Evolutionary conservation across 92 coral and sea anemone genomes (phyloP).

Genomic region (Scolanthus callimorphus): DNA sequence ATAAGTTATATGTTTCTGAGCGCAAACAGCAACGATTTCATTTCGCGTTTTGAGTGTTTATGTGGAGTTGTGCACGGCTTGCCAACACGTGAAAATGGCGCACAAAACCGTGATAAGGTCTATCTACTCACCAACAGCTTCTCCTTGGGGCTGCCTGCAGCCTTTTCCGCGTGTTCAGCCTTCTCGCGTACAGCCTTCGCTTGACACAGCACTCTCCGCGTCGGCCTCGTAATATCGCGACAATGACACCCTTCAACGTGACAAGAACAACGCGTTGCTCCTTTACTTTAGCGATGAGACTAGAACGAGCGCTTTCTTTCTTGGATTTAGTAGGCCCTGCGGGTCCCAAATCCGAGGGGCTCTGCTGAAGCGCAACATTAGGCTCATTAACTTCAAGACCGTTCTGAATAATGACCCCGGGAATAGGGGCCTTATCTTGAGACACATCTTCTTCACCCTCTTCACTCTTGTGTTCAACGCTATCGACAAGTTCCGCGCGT

Average conservation of each 20-base stretch:
- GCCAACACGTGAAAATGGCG: no score
- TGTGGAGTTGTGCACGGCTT: no score
- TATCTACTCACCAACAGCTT: conserved; percentile 79
- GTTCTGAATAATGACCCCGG: conserved; percentile 81
- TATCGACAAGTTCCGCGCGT: not conserved
- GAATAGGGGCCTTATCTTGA: not conserved
- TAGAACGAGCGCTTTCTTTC: conserved; percentile 10
- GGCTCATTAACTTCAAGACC: conserved; percentile 65
- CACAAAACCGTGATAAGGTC: no score
- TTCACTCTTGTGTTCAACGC: not conserved
- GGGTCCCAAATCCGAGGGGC: conserved; percentile 12
- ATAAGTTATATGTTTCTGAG: no score
- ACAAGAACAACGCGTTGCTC: conserved; percentile 56
- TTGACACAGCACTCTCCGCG: conserved; percentile 53
- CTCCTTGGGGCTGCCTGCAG: conserved; percentile 18
- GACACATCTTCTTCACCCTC: not conserved
- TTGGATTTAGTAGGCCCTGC: not conserved
- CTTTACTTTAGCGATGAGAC: conserved; percentile 59
- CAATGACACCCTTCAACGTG: conserved; percentile 61
- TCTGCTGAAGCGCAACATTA: conserved; percentile 5
- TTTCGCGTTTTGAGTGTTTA: not conserved
- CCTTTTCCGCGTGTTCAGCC: conserved; percentile 3
- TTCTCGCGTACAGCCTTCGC: conserved; percentile 35
- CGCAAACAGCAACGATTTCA: no score
- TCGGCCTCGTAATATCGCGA: conserved; percentile 72